These are phyloP conservation scores for Pyralis farinalis DNA, from an alignment of 2,888 invertebrate genomes.

Conservation along the genomic window DNA sequence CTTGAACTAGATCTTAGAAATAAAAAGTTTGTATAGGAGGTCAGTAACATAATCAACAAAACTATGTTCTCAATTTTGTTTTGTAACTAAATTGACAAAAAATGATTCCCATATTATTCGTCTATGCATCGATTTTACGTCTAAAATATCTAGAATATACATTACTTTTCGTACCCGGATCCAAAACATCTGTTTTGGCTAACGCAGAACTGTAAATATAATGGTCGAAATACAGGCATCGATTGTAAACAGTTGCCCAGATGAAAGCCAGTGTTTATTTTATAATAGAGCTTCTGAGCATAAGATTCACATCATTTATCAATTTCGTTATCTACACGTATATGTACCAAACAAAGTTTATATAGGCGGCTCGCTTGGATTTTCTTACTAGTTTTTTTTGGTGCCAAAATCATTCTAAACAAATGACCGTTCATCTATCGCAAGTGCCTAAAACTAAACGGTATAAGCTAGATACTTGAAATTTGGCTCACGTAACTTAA, in stretches of 20 bases:
- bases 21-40: too few species aligned
- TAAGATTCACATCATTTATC: conserved; percentile 11
- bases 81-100: conserved; percentile 1
- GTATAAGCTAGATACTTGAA: too few species aligned
- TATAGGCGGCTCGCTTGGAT: too few species aligned
- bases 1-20: too few species aligned
- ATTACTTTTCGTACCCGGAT: conserved; percentile 29
- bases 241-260: conserved; percentile 56
- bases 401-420: too few species aligned
- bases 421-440: too few species aligned
- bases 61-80: not conserved
- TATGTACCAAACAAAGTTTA: too few species aligned
- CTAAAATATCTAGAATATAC: not conserved
- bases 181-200: conserved; percentile 59
- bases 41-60: too few species aligned
- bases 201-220: conserved; percentile 49
- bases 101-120: too few species aligned
- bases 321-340: not conserved
- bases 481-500: too few species aligned
- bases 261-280: conserved; percentile 57
- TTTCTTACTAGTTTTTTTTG: too few species aligned
- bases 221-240: conserved; percentile 36
- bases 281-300: conserved; percentile 31
- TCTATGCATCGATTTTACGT: not conserved
- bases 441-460: too few species aligned